Conservation (phyloP, 2,888 invertebrate genomes). For the Masnerella sp. region DNA sequence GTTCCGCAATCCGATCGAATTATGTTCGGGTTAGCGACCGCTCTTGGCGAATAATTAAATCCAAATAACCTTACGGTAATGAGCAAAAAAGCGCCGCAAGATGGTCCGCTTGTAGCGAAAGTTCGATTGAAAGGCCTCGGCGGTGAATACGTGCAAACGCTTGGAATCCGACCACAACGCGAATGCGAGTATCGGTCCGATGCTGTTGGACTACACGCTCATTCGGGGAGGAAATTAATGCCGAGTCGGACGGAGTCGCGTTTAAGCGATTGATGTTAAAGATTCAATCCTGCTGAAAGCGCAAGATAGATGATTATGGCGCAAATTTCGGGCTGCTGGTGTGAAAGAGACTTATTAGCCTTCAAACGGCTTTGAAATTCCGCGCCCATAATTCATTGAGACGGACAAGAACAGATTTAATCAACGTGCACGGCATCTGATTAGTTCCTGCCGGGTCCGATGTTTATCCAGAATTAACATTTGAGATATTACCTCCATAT, state of each 20-base stretch:
- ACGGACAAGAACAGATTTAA: constrained; percentile 12
- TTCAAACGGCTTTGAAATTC: constrained; percentile 31
- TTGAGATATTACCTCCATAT: constrained; percentile 1
- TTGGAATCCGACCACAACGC: constrained; percentile 24
- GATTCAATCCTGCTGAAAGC: constrained; percentile 41
- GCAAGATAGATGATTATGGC: constrained; percentile 32
- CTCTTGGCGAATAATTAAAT: constrained; percentile 14
- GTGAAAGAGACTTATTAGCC: constrained; percentile 44
- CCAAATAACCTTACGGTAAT: constrained; percentile 4
- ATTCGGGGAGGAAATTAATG: constrained; percentile 27
- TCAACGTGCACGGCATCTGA: constrained; percentile 15
- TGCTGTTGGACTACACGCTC: constrained; percentile 23
- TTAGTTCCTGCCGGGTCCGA: constrained; percentile 9
- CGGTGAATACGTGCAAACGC: too few species aligned
- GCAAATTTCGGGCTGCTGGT: constrained; percentile 22
- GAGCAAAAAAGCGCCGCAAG: constrained; percentile 18
- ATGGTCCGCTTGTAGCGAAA: too few species aligned
- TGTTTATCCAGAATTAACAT: constrained; percentile 10
- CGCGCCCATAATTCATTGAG: constrained; percentile 22
- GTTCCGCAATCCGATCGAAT: too few species aligned
- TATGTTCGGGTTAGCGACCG: too few species aligned
- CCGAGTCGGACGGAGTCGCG: constrained; percentile 1
- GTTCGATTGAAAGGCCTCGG: constrained; percentile 2
- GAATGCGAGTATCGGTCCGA: constrained; percentile 23
- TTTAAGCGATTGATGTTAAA: constrained; percentile 45